phyloP scores from a whole-genome alignment of 2,888 invertebrate genomes.

The Marronus borbonicus region DNA sequence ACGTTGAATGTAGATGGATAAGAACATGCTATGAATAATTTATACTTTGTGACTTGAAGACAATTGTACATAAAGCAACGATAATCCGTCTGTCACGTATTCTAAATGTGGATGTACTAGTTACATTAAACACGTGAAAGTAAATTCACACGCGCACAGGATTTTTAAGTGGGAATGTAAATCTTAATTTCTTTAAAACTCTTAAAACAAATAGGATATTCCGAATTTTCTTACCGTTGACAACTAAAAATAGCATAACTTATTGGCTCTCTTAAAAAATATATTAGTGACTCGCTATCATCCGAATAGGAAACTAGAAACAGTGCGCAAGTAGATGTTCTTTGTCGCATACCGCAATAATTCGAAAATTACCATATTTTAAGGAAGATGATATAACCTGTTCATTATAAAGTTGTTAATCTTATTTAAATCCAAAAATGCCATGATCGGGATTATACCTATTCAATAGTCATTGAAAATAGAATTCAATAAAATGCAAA shows the following conservation, averaged over 20 bases:
- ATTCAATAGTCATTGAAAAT: no score
- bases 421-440: no score
- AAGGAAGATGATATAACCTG: no score
- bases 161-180: not conserved
- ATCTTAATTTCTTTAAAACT: constrained; percentile 10
- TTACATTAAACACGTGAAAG: constrained; percentile 28
- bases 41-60: constrained; percentile 1
- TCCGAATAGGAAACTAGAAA: no score
- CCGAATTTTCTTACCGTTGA: not conserved
- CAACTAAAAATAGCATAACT: not conserved
- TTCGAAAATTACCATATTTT: no score
- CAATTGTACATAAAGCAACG: constrained; percentile 21
- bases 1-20: not conserved
- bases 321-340: no score
- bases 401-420: no score
- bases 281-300: no score
- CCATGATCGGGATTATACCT: no score
- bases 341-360: no score
- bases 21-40: constrained; percentile 22
- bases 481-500: no score
- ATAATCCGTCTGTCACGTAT: constrained; percentile 4
- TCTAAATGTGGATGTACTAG: constrained; percentile 7
- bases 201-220: constrained; percentile 4
- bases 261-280: no score
- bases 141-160: constrained; percentile 7